phyloP scores from a whole-genome alignment of 2,888 invertebrate genomes.

The Philereme vetulata region DNA sequence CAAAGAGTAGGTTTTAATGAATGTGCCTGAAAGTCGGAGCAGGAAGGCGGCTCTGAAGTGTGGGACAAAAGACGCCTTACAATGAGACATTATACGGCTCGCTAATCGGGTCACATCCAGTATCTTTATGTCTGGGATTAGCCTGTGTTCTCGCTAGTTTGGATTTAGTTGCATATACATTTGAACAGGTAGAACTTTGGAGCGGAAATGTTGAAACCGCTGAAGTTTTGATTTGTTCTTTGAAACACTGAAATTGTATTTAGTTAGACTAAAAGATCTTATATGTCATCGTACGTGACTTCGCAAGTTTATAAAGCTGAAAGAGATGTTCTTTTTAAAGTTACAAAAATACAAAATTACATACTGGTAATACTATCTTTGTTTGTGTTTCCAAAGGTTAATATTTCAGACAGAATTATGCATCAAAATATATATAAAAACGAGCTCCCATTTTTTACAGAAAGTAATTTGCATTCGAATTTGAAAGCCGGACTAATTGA shows the following conservation, averaged over 20 bases:
- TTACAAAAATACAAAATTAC: too few relatives aligned
- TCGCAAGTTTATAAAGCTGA: too few relatives aligned
- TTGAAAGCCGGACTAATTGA: neutral
- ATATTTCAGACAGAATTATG: neutral
- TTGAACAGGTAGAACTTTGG: constrained; percentile 10
- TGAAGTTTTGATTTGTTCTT: constrained; percentile 12
- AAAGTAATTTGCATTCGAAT: neutral
- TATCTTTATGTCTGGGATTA: constrained; percentile 9
- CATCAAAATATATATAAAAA: neutral
- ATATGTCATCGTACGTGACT: too few relatives aligned
- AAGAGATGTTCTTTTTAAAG: too few relatives aligned
- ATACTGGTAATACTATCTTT: too few relatives aligned
- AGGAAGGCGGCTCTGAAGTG: constrained; percentile 5
- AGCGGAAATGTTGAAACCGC: constrained; percentile 16
- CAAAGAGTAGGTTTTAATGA: constrained; percentile 34
- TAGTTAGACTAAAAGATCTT: too few relatives aligned
- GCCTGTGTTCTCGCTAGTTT: constrained; percentile 7
- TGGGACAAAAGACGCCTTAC: constrained; percentile 30
- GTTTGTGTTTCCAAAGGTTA: too few relatives aligned
- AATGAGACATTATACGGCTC: constrained; percentile 37
- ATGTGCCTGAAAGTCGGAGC: constrained; percentile 24
- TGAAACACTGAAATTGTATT: constrained; percentile 16
- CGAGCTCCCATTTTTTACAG: neutral
- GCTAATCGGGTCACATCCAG: constrained; percentile 41
- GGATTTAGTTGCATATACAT: constrained; percentile 19